These are phyloP conservation scores for Neodiprion fabricii DNA, from an alignment of 1,140 invertebrate genomes.

Conservation along the genomic window DNA sequence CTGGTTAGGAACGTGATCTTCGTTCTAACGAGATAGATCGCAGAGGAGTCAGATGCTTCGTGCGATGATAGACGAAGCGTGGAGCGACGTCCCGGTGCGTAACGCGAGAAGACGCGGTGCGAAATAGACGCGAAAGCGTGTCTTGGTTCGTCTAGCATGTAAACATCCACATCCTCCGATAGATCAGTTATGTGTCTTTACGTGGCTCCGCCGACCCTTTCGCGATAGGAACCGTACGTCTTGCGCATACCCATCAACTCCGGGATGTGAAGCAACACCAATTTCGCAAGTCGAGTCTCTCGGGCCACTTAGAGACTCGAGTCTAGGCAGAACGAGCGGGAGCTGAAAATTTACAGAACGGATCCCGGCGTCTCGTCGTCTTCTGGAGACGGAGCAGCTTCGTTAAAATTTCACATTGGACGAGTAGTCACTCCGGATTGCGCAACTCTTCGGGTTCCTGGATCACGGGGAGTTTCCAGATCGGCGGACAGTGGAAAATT, in stretches of 20 bases:
- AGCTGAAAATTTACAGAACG: not conserved
- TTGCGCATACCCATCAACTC: not conserved
- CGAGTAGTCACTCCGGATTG: too few species aligned
- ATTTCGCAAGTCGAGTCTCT: not conserved
- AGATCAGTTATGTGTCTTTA: not conserved
- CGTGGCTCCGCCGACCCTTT: not conserved
- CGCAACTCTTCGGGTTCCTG: too few species aligned
- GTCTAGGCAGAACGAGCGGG: not conserved
- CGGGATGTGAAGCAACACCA: not conserved
- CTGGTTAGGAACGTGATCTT: too few species aligned
- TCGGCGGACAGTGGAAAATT: too few species aligned
- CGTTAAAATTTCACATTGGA: too few species aligned
- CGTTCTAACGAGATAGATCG: too few species aligned
- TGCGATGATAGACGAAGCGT: too few species aligned
- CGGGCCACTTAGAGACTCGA: not conserved
- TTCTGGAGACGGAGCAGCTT: too few species aligned
- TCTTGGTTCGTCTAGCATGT: not conserved
- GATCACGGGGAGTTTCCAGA: too few species aligned
- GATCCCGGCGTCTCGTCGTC: not conserved
- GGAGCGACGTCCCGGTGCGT: too few species aligned
- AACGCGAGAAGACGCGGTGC: not conserved
- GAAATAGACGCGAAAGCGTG: not conserved
- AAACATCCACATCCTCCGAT: not conserved
- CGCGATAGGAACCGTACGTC: not conserved
- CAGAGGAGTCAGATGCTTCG: too few species aligned